Conservation (phyloP, 2,888 invertebrate genomes). For the Syrphus vitripennis region DNA sequence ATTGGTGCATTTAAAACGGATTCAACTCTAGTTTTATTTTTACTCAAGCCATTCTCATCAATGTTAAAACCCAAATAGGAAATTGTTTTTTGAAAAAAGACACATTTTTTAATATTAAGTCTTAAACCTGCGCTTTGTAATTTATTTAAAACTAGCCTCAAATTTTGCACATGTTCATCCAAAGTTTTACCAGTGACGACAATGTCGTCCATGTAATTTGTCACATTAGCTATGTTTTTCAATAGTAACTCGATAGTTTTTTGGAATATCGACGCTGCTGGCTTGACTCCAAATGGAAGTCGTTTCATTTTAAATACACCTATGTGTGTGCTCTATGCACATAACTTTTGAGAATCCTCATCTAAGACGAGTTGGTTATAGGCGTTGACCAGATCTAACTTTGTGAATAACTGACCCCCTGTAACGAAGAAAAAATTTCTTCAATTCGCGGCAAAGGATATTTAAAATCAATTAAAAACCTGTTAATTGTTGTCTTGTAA, state of each 20-base stretch:
- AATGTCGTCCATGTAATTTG: not conserved
- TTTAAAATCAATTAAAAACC: too few relatives aligned
- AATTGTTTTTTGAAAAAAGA: slow-evolving; percentile 19
- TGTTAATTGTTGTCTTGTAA: too few relatives aligned
- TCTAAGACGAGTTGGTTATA: too few relatives aligned
- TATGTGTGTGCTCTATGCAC: too few relatives aligned
- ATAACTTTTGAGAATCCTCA: too few relatives aligned
- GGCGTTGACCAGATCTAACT: too few relatives aligned
- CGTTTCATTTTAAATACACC: not conserved
- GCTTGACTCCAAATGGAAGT: not conserved
- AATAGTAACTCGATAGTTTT: too few relatives aligned
- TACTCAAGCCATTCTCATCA: slow-evolving; percentile 29
- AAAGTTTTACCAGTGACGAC: not conserved
- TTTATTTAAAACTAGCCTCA: not conserved
- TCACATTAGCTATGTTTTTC: not conserved
- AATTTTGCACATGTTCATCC: not conserved
- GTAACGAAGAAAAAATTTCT: too few relatives aligned
- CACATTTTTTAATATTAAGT: not conserved
- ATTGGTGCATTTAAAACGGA: slow-evolving; percentile 9
- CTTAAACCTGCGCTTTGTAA: not conserved
- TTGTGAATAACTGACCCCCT: too few relatives aligned
- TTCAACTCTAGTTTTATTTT: slow-evolving; percentile 29
- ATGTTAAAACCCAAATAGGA: slow-evolving; percentile 38
- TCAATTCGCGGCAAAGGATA: too few relatives aligned
- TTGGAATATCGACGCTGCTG: not conserved